Evolutionary conservation across 1,140 invertebrate genomes (phyloP).

Genomic region (Scaptomyza hsui): DNA sequence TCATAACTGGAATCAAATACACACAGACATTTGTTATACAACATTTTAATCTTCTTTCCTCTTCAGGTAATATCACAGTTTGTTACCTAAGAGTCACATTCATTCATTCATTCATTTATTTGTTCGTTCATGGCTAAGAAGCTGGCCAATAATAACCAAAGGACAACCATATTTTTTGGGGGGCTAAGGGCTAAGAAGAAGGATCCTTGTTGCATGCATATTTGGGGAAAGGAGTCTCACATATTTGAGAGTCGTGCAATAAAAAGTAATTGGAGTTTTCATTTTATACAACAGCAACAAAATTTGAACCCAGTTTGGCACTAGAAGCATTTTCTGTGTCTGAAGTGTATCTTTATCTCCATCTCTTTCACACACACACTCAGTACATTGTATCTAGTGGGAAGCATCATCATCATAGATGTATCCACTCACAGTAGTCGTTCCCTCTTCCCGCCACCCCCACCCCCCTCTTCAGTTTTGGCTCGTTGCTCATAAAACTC

Average conservation of each 20-base stretch:
- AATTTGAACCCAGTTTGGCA: slow-evolving; percentile 48
- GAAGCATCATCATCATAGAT: slow-evolving; percentile 71
- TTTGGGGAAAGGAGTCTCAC: too few relatives aligned
- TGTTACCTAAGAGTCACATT: too few relatives aligned
- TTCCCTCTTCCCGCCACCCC: too few relatives aligned
- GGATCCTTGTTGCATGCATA: too few relatives aligned
- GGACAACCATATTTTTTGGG: too few relatives aligned
- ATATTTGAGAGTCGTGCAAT: slow-evolving; percentile 49
- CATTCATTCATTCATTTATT: too few relatives aligned
- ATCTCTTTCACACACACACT: slow-evolving; percentile 3
- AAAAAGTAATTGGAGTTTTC: slow-evolving; percentile 81
- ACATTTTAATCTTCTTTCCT: too few relatives aligned
- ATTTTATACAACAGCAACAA: slow-evolving; percentile 62
- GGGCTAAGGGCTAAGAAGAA: too few relatives aligned
- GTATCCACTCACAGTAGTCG: slow-evolving; percentile 65
- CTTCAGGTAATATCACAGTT: too few relatives aligned
- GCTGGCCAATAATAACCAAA: not conserved
- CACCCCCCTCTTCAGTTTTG: slow-evolving; percentile 19
- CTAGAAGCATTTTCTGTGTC: not conserved
- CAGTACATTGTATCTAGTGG: slow-evolving; percentile 69
- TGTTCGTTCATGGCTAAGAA: too few relatives aligned
- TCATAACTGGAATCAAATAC: too few relatives aligned
- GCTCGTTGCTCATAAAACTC: slow-evolving; percentile 79
- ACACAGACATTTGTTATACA: too few relatives aligned
- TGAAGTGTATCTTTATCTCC: slow-evolving; percentile 2